A percentile compares a stretch with the other conserved stretches of the same genome.
These are phyloP conservation scores for Drosophila auraria DNA, from an alignment of 1,140 invertebrate species.

Conservation along the genomic window DNA sequence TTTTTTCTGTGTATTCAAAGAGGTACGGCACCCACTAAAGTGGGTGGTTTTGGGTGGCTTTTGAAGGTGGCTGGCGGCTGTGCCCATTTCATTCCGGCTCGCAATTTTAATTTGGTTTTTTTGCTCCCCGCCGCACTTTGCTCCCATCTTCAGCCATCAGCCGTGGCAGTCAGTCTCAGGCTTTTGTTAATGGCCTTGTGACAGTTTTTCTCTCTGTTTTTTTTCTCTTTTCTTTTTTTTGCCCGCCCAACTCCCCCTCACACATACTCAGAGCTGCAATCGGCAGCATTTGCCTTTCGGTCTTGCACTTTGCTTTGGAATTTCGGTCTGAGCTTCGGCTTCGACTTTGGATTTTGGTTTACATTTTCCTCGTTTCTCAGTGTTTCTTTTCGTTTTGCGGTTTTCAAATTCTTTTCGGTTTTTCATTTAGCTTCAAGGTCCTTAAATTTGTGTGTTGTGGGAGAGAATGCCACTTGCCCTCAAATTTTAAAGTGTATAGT, in stretches of 20 bases:
- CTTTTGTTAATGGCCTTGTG: conserved; percentile 83
- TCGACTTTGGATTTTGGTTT: conserved; percentile 22
- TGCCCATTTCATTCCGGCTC: conserved; percentile 67
- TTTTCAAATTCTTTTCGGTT: conserved; percentile 22
- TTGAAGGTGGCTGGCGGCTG: conserved; percentile 16
- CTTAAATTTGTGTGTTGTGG: conserved; percentile 7
- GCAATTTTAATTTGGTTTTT: conserved; percentile 78
- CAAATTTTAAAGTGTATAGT: background rate
- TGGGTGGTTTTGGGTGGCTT: conserved; percentile 5
- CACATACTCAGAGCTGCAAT: conserved; percentile 37
- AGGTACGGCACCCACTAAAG: background rate
- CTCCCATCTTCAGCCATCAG: conserved; percentile 21
- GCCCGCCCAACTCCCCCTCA: conserved; percentile 4
- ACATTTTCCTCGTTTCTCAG: background rate
- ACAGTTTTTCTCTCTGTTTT: conserved; percentile 56
- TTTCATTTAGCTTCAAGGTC: conserved; percentile 37
- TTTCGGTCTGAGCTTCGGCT: conserved; percentile 14
- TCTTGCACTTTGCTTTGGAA: conserved; percentile 21
- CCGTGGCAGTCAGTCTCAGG: conserved; percentile 71
- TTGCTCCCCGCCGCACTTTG: background rate
- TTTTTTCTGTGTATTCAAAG: background rate
- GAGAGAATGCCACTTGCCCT: conserved; percentile 22
- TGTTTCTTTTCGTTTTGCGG: background rate
- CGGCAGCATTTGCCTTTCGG: conserved; percentile 31
- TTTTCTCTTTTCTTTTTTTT: background rate